Evolutionary conservation across 2,113 vertebrate species (phyloP), one percentile per base, ranked within the genome.

Genomic region (Sterrhoptilus dennistouni): DNA sequence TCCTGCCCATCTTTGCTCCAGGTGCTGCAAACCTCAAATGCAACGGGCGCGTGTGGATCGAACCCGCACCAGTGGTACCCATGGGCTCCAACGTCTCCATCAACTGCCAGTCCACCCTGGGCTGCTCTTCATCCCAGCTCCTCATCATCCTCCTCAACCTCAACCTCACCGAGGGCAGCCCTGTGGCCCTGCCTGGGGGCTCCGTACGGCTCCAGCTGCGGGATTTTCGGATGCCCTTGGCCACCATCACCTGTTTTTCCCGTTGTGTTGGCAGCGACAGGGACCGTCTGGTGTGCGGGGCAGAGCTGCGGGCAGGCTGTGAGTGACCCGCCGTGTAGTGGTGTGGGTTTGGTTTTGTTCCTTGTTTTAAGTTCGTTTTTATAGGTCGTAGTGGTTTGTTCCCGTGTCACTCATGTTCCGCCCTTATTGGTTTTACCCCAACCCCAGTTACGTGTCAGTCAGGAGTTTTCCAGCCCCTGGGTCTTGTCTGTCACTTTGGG

Each of bases 51-150:
- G 87, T 98, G 8, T 97, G 97, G 97, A 83, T 97, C 13, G 97
- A 98, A 50, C 98, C 98, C 2, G 84, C 85, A 1, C 25, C 89
- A 0, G 75, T 97, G 77, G 97, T 98, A 75, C 87, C 0, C 28
- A 94, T 98, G 97, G 98, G 98, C 33, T 90, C 93, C 69, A 71
- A 97, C 90, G 17, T 98, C 91, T 97, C 98, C 47, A 79, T 98
- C 83, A 90, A 89, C 66, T 98, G 98, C 82, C 49, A 60, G 40
- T 93, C 95, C 60, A 8, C 28, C 25, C 38, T 83, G 8, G 47
- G 75, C 71, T 98, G 96, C 13, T 54, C 83, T 29, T 24, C 78
- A 24, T 64, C 21, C 2, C 23, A 14, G n/a, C 21, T 98, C 42
- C 1, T 98, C 45, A 0, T 18, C 35, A 94, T 97, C 97, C 50